Evolutionary conservation across 2,113 vertebrate genomes (phyloP).

Genomic region (Dissostichus mawsoni): DNA sequence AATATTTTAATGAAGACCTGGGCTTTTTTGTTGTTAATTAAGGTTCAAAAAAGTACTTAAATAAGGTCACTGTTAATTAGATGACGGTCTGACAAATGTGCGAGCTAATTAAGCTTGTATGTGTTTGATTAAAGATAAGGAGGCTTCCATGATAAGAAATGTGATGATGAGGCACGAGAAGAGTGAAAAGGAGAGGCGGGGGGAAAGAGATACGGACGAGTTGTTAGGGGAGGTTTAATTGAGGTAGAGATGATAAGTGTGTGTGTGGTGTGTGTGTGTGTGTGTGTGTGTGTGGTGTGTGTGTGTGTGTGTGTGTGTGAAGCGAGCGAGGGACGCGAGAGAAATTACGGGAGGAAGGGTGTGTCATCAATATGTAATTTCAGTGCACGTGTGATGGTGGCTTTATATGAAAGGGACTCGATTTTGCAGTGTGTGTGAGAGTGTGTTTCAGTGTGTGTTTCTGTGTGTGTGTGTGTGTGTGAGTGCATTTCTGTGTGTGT

Average conservation of each 20-base stretch:
- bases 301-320: background rate
- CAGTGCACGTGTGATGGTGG: slow-evolving; percentile 22
- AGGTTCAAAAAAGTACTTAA: slow-evolving; percentile 73
- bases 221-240: slow-evolving; percentile 58
- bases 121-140: slow-evolving; percentile 82
- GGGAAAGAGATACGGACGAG: background rate
- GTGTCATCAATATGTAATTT: slow-evolving; percentile 67
- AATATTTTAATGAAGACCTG: slow-evolving; percentile 67
- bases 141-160: slow-evolving; percentile 72
- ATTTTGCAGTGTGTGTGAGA: slow-evolving; percentile 6
- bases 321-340: slow-evolving; percentile 2
- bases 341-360: background rate
- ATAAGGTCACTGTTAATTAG: slow-evolving; percentile 83
- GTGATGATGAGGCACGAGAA: slow-evolving; percentile 72
- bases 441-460: slow-evolving; percentile 1
- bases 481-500: slow-evolving; percentile 22
- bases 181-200: slow-evolving; percentile 2
- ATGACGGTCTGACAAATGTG: slow-evolving; percentile 77
- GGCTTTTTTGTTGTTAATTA: slow-evolving; percentile 55
- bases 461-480: slow-evolving; percentile 38
- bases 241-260: slow-evolving; percentile 61
- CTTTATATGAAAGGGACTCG: slow-evolving; percentile 27
- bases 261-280: slow-evolving; percentile 3
- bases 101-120: slow-evolving; percentile 77
- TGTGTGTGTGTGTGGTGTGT: slow-evolving; percentile 16